These are phyloP conservation scores for Hedychridium roseum DNA, from an alignment of 2,888 invertebrate species.

Conservation along the genomic window DNA sequence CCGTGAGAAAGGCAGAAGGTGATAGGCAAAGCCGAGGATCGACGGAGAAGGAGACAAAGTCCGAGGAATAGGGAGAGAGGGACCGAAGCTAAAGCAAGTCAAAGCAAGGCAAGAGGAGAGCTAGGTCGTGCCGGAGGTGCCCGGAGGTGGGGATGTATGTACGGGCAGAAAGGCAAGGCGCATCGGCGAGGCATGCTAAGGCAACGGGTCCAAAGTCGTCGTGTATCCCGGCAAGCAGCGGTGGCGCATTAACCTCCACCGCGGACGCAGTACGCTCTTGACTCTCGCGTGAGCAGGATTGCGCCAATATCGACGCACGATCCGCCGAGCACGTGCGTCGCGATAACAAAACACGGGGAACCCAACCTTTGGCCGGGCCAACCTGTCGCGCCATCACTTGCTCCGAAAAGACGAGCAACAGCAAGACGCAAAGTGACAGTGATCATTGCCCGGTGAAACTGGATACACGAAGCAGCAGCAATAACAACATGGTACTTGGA, in stretches of 20 bases:
- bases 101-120: slow-evolving; percentile 20
- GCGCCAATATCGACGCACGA: slow-evolving; percentile 44
- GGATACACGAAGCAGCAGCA: too few species aligned
- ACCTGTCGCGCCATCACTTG: too few species aligned
- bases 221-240: slow-evolving; percentile 31
- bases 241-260: slow-evolving; percentile 55
- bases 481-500: too few species aligned
- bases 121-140: slow-evolving; percentile 21
- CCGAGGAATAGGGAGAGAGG: too few species aligned
- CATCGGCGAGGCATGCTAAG: slow-evolving; percentile 42
- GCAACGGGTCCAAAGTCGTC: slow-evolving; percentile 45
- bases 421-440: too few species aligned
- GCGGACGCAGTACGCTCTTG: slow-evolving; percentile 56
- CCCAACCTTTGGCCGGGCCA: too few species aligned
- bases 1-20: slow-evolving; percentile 13
- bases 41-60: too few species aligned
- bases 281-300: slow-evolving; percentile 59
- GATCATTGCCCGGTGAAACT: too few species aligned
- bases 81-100: slow-evolving; percentile 2
- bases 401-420: too few species aligned
- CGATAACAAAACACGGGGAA: slow-evolving; percentile 14
- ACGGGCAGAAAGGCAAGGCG: slow-evolving; percentile 30
- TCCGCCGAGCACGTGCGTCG: slow-evolving; percentile 42
- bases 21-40: slow-evolving; percentile 11
- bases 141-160: slow-evolving; percentile 22